Conservation (phyloP, 2,113 vertebrate species). For the Lates calcarifer region DNA sequence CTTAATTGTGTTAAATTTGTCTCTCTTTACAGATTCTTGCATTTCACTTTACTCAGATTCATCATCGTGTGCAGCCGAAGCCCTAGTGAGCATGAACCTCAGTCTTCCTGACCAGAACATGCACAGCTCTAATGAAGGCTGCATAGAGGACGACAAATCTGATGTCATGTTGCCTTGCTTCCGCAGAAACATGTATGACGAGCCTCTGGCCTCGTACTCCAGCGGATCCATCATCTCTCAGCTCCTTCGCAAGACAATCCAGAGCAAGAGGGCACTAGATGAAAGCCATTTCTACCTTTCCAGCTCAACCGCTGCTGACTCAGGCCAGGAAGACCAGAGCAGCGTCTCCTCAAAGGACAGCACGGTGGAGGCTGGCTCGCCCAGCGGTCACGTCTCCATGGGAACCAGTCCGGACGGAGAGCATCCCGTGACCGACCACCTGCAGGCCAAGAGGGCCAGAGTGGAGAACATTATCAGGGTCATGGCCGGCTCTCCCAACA, state of each 20-base stretch:
- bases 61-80: slow-evolving; percentile 17
- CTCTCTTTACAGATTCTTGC: slow-evolving; percentile 61
- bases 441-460: slow-evolving; percentile 91
- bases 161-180: slow-evolving; percentile 82
- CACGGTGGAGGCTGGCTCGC: slow-evolving; percentile 63
- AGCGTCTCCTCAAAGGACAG: slow-evolving; percentile 79
- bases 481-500: slow-evolving; percentile 87
- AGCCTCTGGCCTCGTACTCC: slow-evolving; percentile 81
- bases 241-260: slow-evolving; percentile 83
- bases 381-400: slow-evolving; percentile 61
- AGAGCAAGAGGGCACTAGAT: slow-evolving; percentile 82
- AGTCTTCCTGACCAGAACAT: slow-evolving; percentile 79
- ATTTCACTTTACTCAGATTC: slow-evolving; percentile 26
- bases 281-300: slow-evolving; percentile 81
- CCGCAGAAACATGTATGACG: slow-evolving; percentile 80
- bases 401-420: slow-evolving; percentile 75
- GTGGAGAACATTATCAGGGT: slow-evolving; percentile 94
- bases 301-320: slow-evolving; percentile 70
- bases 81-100: slow-evolving; percentile 76
- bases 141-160: slow-evolving; percentile 74
- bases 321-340: slow-evolving; percentile 77
- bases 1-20: slow-evolving; percentile 14
- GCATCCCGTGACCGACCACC: slow-evolving; percentile 83
- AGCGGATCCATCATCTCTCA: slow-evolving; percentile 85
- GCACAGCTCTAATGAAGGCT: slow-evolving; percentile 72